Base-by-base conservation (phyloP, 1,140 invertebrate genomes). In the Acromyrmex echinatior region DNA sequence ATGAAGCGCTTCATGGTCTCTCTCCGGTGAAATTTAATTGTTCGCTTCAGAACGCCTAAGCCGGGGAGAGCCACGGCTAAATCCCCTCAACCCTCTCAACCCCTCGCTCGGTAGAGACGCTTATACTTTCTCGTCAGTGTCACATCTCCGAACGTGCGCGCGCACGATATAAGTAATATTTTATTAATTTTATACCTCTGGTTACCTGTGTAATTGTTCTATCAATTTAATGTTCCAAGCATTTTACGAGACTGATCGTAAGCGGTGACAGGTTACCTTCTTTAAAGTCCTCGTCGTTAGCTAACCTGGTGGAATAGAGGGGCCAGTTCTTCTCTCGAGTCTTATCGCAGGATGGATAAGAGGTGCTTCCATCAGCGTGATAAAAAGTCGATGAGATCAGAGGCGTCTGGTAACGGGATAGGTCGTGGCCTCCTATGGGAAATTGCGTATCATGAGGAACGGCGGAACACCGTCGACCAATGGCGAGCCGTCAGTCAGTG, bases 361-460 rank as follows among this genome's bases (percentile, higher is more conserved):
- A 87, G 78, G 78, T 53, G 45, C 77, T 70, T 82, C 53, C 51
- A 70, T 86, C 76, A 82, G 85, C 53, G 66, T 49, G 85, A 87
- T 76, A 87, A 87, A 88, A 87, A 88, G 85, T 87, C 77, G 56
- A 87, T 88, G 60, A 74, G 71, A 88, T 87, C 86, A 60, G 86
- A 87, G 86, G 63, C 60, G 85, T 51, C 62, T 66, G 60, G 70
- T 58, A 77, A 88, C 76, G 70, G 76, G 81, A 53, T 88, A 88
- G 81, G 78, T 87, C 87, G 77, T 56, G 87, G 78, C 79, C 65
- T 81, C 74, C 87, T 84, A 82, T 66, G 58, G 87, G 87, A 87
- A 87, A 87, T 88, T 87, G 87, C 86, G 87, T 88, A 88, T 87
- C 85, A 88, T 79, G 81, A 82, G 81, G 77, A 74, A 76, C 62